Conservation (phyloP, 2,797 vertebrate genomes). For the Bovichtus diacanthus region DNA sequence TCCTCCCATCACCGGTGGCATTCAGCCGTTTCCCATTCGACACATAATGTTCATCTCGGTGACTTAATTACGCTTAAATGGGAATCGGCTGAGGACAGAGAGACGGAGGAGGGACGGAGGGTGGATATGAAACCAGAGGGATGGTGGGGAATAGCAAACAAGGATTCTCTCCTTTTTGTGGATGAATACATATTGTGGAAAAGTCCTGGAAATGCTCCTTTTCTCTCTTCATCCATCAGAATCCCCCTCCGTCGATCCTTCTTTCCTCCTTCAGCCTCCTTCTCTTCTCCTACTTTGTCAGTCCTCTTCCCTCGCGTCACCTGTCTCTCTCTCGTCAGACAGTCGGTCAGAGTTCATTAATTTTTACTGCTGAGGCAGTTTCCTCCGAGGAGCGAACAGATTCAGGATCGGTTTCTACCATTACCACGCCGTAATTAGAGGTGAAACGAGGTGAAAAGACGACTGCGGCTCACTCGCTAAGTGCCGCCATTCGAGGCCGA, state of each 20-base stretch:
- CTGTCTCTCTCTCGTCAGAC: constrained; percentile 49
- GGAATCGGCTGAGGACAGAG: constrained; percentile 20
- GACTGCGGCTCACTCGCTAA: constrained; percentile 14
- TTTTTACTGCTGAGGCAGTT: constrained; percentile 94
- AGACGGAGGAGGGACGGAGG: constrained; percentile 15
- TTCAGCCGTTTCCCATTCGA: constrained; percentile 49
- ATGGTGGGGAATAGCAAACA: background rate
- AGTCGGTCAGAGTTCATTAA: constrained; percentile 95
- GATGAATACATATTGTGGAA: constrained; percentile 6
- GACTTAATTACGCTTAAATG: constrained; percentile 56
- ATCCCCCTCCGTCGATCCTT: background rate
- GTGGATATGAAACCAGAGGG: constrained; percentile 13
- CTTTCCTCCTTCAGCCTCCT: background rate
- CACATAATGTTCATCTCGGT: constrained; percentile 40
- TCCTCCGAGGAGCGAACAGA: constrained; percentile 68
- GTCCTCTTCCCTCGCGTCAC: constrained; percentile 27
- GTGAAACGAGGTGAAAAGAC: constrained; percentile 56
- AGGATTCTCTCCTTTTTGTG: background rate
- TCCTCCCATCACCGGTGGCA: constrained; percentile 33
- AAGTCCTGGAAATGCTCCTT: background rate
- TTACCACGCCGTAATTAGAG: constrained; percentile 42
- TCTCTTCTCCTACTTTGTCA: constrained; percentile 5
- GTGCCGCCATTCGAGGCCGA: constrained; percentile 42
- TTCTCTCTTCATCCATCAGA: constrained; percentile 15
- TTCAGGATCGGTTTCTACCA: constrained; percentile 34